phyloP scores from a whole-genome alignment of 2,888 invertebrate genomes.

The Polyploca ridens region DNA sequence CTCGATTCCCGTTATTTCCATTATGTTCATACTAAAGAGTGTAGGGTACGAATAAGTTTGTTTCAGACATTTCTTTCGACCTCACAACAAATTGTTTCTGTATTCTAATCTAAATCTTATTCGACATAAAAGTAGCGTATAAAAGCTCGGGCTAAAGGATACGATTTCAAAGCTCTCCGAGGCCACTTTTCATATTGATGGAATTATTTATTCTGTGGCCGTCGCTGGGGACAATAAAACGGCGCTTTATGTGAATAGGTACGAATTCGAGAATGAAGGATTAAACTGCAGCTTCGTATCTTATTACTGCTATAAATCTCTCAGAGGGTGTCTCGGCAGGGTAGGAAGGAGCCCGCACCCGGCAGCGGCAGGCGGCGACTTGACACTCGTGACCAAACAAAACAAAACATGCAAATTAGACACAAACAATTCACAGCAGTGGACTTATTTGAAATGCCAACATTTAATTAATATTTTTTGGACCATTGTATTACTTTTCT shows the following conservation, averaged over 20 bases:
- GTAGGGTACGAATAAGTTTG: no score
- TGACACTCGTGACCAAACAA: constrained; percentile 25
- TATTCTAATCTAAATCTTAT: constrained; percentile 8
- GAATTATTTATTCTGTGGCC: background rate
- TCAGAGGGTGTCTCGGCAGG: constrained; percentile 25
- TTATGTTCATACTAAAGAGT: no score
- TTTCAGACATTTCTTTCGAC: background rate
- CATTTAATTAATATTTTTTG: background rate
- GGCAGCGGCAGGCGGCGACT: background rate
- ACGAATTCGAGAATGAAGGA: constrained; percentile 26
- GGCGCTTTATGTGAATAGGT: constrained; percentile 13
- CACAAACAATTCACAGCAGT: constrained; percentile 31
- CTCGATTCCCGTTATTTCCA: no score
- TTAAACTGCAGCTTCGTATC: constrained; percentile 32
- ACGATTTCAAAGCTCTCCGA: background rate
- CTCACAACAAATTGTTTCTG: background rate
- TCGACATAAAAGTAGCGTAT: constrained; percentile 5
- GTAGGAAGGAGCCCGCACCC: constrained; percentile 7
- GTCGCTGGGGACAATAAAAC: constrained; percentile 10
- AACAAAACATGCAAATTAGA: constrained; percentile 45
- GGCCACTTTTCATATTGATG: constrained; percentile 7
- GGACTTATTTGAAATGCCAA: constrained; percentile 13
- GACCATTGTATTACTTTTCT: background rate
- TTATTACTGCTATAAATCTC: constrained; percentile 45
- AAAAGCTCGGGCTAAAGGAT: background rate